Percentiles rank a stretch among this genome's conserved stretches.
Conservation (phyloP, 2,888 invertebrate species). For the Acleris sparsana region DNA sequence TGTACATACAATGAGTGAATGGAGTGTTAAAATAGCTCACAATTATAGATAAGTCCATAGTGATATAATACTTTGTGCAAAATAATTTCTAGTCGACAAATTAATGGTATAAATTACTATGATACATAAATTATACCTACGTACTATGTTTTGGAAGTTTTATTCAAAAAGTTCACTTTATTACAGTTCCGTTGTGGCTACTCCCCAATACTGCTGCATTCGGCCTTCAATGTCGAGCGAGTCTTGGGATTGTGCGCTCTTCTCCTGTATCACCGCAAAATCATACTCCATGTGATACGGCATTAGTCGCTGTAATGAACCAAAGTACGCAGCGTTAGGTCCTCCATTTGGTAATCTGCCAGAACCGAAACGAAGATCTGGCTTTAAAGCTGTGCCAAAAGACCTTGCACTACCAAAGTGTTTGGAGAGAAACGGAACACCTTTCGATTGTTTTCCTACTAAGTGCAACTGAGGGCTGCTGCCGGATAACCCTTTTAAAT, state of each 20-base stretch:
- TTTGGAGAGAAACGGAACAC: conserved; percentile 85
- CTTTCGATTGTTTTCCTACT: conserved; percentile 65
- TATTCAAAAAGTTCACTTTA: conserved; percentile 65
- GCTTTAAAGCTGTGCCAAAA: conserved; percentile 86
- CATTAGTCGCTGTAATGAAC: conserved; percentile 92
- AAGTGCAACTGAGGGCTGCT: conserved; percentile 87
- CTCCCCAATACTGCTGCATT: conserved; percentile 96
- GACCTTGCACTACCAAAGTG: conserved; percentile 92
- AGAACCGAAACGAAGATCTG: conserved; percentile 83
- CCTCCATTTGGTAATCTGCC: conserved; percentile 88
- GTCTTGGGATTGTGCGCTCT: conserved; percentile 86
- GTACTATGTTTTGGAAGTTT: conserved; percentile 69
- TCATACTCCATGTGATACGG: conserved; percentile 92
- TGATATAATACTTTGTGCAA: conserved; percentile 78
- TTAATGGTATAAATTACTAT: conserved; percentile 74
- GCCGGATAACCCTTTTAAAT: conserved; percentile 85
- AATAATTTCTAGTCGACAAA: conserved; percentile 79
- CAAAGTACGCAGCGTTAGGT: conserved; percentile 94
- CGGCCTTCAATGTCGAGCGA: conserved; percentile 91
- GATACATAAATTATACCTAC: conserved; percentile 44
- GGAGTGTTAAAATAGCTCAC: conserved; percentile 51
- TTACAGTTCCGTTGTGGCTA: conserved; percentile 92
- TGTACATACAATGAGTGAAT: conserved; percentile 59
- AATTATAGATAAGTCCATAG: conserved; percentile 69
- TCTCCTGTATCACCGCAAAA: conserved; percentile 92